Base-by-base conservation (phyloP, 2,113 vertebrate species). In the Microtus oregoni region DNA sequence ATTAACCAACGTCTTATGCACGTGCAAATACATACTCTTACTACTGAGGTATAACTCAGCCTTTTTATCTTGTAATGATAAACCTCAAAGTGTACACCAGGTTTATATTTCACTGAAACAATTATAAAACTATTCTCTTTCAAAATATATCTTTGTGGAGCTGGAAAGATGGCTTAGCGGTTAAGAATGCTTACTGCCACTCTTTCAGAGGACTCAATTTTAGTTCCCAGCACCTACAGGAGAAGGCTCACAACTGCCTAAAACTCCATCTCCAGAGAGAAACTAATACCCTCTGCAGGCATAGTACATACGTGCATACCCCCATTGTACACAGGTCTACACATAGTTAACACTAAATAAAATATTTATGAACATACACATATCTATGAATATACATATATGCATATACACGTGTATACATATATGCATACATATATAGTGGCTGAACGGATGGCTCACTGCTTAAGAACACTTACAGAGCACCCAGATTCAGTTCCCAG, bases 31-130 rank as follows among this genome's bases (percentile, higher is more conserved):
- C 20, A 68, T 8, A 13, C 9, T 82, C 19, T 7, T 63, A 22
- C 8, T 5, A 58, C 35, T 75, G 35, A 94, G 41, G 20, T 55
- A 32, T 35, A 28, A 4, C 52, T 3, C 0, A 5, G 20, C 14
- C 68, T 1, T 67, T 44, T 58, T 11, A 24, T 72, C 11, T 20
- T 32, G 83, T 96, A 85, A 76, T 63, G 88, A 68, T 91, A 68
- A 97, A 19, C 26, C 63, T 93, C 38, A 92, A 65, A 81, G 85
- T 76, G 61, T 65, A 35, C 47, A 90, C 15, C 82, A 92, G 58
- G n/a, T 92, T n/a, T 76, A 0, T 94, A 61, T 89, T 75, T 94
- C 90, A 81, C 58, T 86, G 77, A 95, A 94, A 89, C 30, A 90
- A 15, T 93, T 93, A 1, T 76, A 93, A 47, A 89, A 91, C 90